phyloP scores from a whole-genome alignment of 2,797 vertebrate genomes.

The Neostethus bicornis region DNA sequence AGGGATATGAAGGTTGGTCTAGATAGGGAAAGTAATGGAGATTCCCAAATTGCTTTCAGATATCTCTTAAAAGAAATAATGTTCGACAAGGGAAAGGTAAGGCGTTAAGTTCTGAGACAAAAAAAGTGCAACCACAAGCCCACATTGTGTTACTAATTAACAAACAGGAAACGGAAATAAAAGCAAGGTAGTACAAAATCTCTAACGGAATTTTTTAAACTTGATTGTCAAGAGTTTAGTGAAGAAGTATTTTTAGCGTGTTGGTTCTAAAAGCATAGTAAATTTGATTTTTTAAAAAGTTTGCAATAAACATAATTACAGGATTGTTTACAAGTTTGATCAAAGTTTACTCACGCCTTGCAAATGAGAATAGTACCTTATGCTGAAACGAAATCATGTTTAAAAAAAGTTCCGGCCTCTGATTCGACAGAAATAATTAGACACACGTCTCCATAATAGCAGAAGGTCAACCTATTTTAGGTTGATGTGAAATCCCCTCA shows the following conservation, averaged over 20 bases:
- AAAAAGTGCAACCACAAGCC: slow-evolving; percentile 10
- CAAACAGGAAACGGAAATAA: slow-evolving; percentile 1
- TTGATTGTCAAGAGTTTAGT: neutral
- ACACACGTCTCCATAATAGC: neutral
- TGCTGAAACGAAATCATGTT: too few species aligned
- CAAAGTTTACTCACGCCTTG: neutral
- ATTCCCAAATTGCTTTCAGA: slow-evolving; percentile 25
- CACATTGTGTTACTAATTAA: neutral
- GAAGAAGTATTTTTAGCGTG: too few species aligned
- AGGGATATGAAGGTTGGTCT: slow-evolving; percentile 41
- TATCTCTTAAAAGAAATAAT: slow-evolving; percentile 17
- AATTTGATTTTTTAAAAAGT: too few species aligned
- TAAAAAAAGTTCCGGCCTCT: neutral
- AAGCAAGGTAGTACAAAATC: neutral
- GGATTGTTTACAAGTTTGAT: accelerated
- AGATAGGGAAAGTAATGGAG: slow-evolving; percentile 37
- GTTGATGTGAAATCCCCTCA: slow-evolving; percentile 35
- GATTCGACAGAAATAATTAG: slow-evolving; percentile 19
- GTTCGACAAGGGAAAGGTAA: slow-evolving; percentile 2
- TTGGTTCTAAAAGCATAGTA: too few species aligned
- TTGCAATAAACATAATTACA: too few species aligned
- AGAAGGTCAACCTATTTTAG: slow-evolving; percentile 31
- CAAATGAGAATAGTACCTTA: too few species aligned
- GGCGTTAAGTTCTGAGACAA: neutral
- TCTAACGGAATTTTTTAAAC: neutral